Evolutionary conservation across 2,113 vertebrate genomes (phyloP).

Genomic region (Hirundichthys speculiger): DNA sequence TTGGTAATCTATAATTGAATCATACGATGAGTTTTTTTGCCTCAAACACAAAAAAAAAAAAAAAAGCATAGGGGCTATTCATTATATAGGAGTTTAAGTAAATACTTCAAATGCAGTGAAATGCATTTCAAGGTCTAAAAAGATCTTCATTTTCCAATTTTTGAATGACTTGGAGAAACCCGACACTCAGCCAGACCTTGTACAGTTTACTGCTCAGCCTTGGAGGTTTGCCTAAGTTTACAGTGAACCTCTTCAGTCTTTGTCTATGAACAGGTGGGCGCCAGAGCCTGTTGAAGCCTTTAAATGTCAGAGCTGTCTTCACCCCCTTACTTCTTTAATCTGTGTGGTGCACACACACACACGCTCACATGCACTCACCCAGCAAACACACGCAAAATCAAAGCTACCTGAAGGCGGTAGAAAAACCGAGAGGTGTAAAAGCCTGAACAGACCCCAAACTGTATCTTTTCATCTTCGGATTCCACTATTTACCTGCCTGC

Average conservation of each 20-base stretch:
- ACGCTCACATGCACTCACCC: slow-evolving; percentile 14
- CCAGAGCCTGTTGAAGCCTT: slow-evolving; percentile 54
- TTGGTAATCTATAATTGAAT: neutral
- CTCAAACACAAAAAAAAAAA: neutral
- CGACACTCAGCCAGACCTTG: neutral
- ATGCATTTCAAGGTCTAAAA: too few relatives aligned
- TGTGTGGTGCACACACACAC: slow-evolving; percentile 42
- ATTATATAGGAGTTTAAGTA: neutral
- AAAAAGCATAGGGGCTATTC: neutral
- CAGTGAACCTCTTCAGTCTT: slow-evolving; percentile 27
- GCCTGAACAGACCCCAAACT: slow-evolving; percentile 57
- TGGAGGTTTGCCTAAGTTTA: slow-evolving; percentile 12
- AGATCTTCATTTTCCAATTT: too few relatives aligned
- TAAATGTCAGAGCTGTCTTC: slow-evolving; percentile 75
- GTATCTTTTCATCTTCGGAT: slow-evolving; percentile 62
- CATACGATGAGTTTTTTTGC: neutral
- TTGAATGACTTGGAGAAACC: slow-evolving; percentile 3
- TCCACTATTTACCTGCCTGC: slow-evolving; percentile 61
- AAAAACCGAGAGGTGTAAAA: slow-evolving; percentile 55
- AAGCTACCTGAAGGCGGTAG: slow-evolving; percentile 56
- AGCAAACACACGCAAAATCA: slow-evolving; percentile 56
- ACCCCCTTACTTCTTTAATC: slow-evolving; percentile 71
- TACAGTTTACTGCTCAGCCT: slow-evolving; percentile 4
- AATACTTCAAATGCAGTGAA: neutral
- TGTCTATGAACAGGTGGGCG: slow-evolving; percentile 67